Evolutionary conservation across 92 coral and sea anemone species (phyloP).

Genomic region (Heliopora coerulea): DNA sequence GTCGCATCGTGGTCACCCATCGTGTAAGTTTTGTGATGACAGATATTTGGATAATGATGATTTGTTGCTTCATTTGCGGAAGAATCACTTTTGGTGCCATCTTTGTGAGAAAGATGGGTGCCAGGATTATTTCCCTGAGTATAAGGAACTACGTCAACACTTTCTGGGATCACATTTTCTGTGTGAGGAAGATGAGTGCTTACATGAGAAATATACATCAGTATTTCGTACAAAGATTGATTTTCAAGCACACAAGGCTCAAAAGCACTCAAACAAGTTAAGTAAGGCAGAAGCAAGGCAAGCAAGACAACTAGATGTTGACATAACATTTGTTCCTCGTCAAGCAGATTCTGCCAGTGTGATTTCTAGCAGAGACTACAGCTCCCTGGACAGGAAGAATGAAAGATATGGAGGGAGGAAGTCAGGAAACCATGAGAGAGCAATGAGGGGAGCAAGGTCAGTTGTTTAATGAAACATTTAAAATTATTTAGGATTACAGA

Average conservation of each 20-base stretch:
- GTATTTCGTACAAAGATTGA: conserved; percentile 94
- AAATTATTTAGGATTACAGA: no score
- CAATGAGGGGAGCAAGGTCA: conserved; percentile 48
- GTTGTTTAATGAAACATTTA: not conserved
- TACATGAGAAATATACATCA: conserved; percentile 72
- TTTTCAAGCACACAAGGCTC: conserved; percentile 81
- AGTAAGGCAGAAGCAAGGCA: conserved; percentile 92
- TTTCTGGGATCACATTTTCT: conserved; percentile 78
- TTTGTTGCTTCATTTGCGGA: conserved; percentile 80
- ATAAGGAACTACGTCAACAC: conserved; percentile 65
- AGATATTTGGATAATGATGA: conserved; percentile 92
- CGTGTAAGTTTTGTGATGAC: conserved; percentile 84
- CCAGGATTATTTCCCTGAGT: conserved; percentile 75
- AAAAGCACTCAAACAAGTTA: conserved; percentile 69
- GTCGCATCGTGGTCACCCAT: conserved; percentile 93
- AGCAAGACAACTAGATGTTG: conserved; percentile 87
- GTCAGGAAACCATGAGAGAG: conserved; percentile 40
- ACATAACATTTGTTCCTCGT: conserved; percentile 73
- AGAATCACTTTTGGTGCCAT: conserved; percentile 95
- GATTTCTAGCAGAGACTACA: conserved; percentile 69
- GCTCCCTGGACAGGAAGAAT: conserved; percentile 56
- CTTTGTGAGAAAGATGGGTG: conserved; percentile 88
- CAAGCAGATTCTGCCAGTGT: conserved; percentile 54
- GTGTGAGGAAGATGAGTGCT: conserved; percentile 91
- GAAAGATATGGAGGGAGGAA: conserved; percentile 46